Conservation (phyloP, 2,888 invertebrate genomes). For the Gnatocerus cornutus region DNA sequence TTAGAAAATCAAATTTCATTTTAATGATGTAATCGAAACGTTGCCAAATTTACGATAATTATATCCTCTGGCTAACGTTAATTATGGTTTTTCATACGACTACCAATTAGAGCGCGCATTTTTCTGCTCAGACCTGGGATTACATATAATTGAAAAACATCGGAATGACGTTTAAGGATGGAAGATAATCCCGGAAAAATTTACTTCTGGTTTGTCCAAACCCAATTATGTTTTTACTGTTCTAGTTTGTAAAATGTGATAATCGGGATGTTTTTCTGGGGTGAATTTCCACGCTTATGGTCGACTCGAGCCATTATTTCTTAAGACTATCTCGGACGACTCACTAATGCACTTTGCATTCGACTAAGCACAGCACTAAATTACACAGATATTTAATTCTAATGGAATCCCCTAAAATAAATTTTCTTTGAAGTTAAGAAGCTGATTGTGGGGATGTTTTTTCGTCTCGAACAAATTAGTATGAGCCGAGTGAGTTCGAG, state of each 20-base stretch:
- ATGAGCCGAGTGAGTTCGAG: constrained; percentile 6
- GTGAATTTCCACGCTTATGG: constrained; percentile 28
- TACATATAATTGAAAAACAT: constrained; percentile 27
- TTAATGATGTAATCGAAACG: constrained; percentile 51
- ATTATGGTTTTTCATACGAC: constrained; percentile 30
- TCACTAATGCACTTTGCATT: constrained; percentile 43
- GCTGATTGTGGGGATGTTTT: neutral
- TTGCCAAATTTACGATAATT: constrained; percentile 37
- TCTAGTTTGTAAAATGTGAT: constrained; percentile 25
- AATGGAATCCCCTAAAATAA: constrained; percentile 28
- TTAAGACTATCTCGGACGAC: constrained; percentile 16
- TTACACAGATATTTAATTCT: constrained; percentile 36
- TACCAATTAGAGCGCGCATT: constrained; percentile 38
- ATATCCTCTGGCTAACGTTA: constrained; percentile 33
- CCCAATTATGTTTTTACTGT: constrained; percentile 44
- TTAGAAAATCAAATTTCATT: constrained; percentile 23
- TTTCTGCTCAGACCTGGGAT: constrained; percentile 18
- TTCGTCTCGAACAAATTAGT: constrained; percentile 16
- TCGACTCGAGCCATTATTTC: constrained; percentile 24
- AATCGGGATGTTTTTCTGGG: constrained; percentile 8
- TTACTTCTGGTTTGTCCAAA: constrained; percentile 6
- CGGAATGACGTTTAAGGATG: constrained; percentile 7
- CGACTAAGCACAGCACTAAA: constrained; percentile 33
- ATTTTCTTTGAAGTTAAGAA: constrained; percentile 33
- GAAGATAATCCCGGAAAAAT: constrained; percentile 24